Evolutionary conservation across 1,140 invertebrate genomes (phyloP).

Genomic region (Cydia fagiglandana): DNA sequence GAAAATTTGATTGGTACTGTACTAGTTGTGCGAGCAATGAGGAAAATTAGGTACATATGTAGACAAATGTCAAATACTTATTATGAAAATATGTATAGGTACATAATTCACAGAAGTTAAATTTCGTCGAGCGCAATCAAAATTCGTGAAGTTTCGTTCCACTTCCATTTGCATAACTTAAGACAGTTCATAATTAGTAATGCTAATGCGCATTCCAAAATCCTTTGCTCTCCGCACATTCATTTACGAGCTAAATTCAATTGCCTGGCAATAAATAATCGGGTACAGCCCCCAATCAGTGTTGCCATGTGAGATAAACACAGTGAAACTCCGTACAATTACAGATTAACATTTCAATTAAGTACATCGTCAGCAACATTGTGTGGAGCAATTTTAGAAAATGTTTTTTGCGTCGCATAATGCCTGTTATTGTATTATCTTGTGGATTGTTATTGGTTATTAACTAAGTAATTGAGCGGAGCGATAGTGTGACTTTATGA

Average conservation of each 20-base stretch:
- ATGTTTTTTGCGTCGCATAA: constrained; percentile 12
- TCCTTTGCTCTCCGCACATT: neutral
- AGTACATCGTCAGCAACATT: neutral
- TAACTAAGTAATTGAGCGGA: constrained; percentile 14
- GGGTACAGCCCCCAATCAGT: neutral
- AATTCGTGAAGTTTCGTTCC: too few species aligned
- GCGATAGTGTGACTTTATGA: constrained; percentile 9
- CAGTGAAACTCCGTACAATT: constrained; percentile 7
- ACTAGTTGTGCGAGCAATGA: too few species aligned
- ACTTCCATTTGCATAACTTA: too few species aligned
- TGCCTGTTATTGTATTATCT: constrained; percentile 12
- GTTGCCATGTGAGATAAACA: neutral
- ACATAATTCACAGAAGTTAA: too few species aligned
- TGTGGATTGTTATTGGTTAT: constrained; percentile 13
- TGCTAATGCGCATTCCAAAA: too few species aligned
- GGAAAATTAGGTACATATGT: too few species aligned
- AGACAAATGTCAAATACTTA: too few species aligned
- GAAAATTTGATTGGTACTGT: too few species aligned
- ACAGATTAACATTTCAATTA: constrained; percentile 3
- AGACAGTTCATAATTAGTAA: too few species aligned
- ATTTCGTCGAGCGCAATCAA: too few species aligned
- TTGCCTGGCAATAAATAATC: constrained; percentile 6
- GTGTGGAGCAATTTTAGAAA: constrained; percentile 8
- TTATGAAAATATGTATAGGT: too few species aligned
- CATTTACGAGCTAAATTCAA: neutral